phyloP scores from a whole-genome alignment of 2,113 vertebrate genomes.

The Notarius lentiginosus region DNA sequence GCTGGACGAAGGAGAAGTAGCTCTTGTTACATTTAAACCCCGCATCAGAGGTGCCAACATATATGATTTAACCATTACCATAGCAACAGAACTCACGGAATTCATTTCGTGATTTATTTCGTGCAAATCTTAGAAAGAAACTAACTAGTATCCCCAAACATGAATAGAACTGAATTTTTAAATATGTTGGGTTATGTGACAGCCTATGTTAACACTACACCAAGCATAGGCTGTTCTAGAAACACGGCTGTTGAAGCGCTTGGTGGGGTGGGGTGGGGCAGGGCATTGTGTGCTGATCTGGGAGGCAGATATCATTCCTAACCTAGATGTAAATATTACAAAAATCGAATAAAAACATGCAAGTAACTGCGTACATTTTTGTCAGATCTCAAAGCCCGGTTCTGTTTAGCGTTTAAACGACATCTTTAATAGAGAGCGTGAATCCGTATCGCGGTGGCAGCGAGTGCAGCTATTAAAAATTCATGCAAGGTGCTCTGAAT shows the following conservation, averaged over 20 bases:
- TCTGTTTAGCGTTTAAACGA: not conserved
- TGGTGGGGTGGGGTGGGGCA: no score
- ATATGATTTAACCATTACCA: not conserved
- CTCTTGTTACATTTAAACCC: not conserved
- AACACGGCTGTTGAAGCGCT: no score
- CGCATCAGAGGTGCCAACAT: conserved; percentile 2
- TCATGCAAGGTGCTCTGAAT: not conserved
- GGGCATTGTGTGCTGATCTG: not conserved
- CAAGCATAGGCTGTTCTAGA: not conserved
- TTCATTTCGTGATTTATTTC: not conserved
- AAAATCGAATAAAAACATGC: not conserved
- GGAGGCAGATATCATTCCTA: not conserved
- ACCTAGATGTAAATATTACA: not conserved
- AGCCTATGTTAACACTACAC: not conserved
- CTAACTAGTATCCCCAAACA: not conserved
- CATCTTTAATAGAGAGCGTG: not conserved
- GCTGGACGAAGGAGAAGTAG: not conserved
- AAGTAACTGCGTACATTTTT: not conserved
- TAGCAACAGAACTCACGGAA: not conserved
- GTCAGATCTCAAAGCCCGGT: not conserved
- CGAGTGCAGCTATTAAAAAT: not conserved
- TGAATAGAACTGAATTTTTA: not conserved
- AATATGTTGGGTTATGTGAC: not conserved
- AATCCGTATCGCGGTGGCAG: not conserved
- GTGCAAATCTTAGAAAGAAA: not conserved